Evolutionary conservation across 2,113 vertebrate species (phyloP).

Genomic region (Oncorhynchus masou): DNA sequence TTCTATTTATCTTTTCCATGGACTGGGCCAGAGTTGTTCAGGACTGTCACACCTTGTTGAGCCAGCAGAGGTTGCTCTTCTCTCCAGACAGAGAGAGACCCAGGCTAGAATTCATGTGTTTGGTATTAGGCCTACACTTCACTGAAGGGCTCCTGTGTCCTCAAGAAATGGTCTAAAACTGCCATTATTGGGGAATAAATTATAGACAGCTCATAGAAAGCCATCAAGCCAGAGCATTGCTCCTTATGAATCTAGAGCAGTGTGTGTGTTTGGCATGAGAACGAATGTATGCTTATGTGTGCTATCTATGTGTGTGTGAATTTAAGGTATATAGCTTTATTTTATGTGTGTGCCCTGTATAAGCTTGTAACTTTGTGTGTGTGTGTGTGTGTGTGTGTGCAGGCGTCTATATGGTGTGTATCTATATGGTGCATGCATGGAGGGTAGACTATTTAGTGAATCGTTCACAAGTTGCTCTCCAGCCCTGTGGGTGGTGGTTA

Average conservation of each 20-base stretch:
- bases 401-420: constrained; percentile 14
- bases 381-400: background rate
- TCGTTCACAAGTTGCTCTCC: background rate
- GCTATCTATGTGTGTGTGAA: background rate
- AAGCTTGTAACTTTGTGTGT: background rate
- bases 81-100: background rate
- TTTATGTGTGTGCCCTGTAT: background rate
- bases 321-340: too few species aligned
- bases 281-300: background rate
- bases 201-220: background rate
- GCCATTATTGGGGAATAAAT: background rate
- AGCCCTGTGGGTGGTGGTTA: background rate
- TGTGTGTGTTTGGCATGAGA: background rate
- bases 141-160: background rate
- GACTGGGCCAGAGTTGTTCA: background rate
- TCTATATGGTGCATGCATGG: background rate
- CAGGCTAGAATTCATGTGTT: background rate
- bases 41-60: background rate
- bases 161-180: background rate
- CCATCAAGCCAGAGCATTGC: background rate
- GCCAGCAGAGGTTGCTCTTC: background rate
- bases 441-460: background rate
- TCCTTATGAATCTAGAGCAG: background rate
- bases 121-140: background rate
- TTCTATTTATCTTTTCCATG: background rate